phyloP scores from a whole-genome alignment of 1,140 invertebrate species.

The Berghia stephanieae region DNA sequence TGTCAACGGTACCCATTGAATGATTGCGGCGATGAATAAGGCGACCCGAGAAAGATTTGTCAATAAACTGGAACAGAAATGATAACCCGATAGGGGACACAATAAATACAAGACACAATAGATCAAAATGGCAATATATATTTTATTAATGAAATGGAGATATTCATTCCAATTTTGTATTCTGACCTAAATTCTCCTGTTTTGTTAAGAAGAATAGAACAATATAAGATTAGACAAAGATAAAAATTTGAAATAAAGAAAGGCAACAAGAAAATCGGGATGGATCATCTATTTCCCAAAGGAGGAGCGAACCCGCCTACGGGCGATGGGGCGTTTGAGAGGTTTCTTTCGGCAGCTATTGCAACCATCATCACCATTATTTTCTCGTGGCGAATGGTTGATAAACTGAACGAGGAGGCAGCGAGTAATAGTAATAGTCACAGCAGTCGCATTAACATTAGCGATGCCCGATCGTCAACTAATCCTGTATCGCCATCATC shows the following conservation, averaged over 20 bases:
- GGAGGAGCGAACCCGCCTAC: constrained; percentile 28
- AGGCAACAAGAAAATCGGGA: not conserved
- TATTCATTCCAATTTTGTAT: no score
- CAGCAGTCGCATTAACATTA: not conserved
- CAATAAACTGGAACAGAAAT: no score
- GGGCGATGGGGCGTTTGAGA: constrained; percentile 59
- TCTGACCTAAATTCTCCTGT: no score
- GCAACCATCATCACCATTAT: constrained; percentile 62
- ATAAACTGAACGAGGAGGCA: constrained; percentile 43
- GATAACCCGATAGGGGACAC: no score
- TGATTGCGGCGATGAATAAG: no score
- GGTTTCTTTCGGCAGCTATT: constrained; percentile 60
- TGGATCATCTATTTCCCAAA: constrained; percentile 35
- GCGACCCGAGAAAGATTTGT: no score
- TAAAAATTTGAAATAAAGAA: no score
- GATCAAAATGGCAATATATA: no score
- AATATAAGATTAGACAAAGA: not conserved
- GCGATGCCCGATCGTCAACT: not conserved
- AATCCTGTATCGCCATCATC: not conserved
- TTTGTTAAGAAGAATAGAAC: not conserved
- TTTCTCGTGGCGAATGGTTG: constrained; percentile 61
- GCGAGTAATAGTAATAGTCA: not conserved
- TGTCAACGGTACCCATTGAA: no score
- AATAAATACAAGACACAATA: no score
- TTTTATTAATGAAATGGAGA: no score